Evolutionary conservation across 2,113 vertebrate species (phyloP), one percentile per base, ranked within the genome.

Genomic region (Chaenogobius annularis): DNA sequence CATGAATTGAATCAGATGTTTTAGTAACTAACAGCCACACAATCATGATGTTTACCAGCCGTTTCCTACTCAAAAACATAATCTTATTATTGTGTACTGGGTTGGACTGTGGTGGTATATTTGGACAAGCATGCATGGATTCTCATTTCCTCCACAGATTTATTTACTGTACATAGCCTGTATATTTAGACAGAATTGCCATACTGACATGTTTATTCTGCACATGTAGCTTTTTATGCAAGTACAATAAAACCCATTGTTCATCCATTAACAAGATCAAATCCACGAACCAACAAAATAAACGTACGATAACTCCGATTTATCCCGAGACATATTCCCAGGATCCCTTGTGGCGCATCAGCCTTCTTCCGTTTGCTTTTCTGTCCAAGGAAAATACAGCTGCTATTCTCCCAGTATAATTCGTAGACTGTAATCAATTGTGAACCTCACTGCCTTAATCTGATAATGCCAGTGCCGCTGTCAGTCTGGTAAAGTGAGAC

Each of bases 181-280:
- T 50, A 63, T 62, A 73, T 79, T 68, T 67, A 22, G 62, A 65
- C 12, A n/a, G 37, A 75, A 50, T 50, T 50, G 5, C 44, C 37
- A 73, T 19, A 23, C 55, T 35, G 74, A 47, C 35, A 14, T 48
- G 79, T 85, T 86, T 66, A 83, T 48, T 46, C 58, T 37, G 66
- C 82, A 85, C 77, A 87, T 83, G 80, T 73, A 70, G 26, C 69
- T 48, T 70, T 55, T 59, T 76, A 72, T 66, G 73, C 26, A 50
- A 56, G 15, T 44, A 48, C 5, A 15, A 19, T 75, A 79, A 63
- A 80, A 54, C 89, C 85, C 82, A 85, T 83, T 75, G 76, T 79
- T 52, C 3, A 72, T 66, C 76, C 22, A n/a, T 65, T 19, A 12
- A 17, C 3, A 15, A 26, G 22, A 31, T 66, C 10, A 69, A 83